Conservation (phyloP, 2,888 invertebrate species). For the Selenia dentaria region DNA sequence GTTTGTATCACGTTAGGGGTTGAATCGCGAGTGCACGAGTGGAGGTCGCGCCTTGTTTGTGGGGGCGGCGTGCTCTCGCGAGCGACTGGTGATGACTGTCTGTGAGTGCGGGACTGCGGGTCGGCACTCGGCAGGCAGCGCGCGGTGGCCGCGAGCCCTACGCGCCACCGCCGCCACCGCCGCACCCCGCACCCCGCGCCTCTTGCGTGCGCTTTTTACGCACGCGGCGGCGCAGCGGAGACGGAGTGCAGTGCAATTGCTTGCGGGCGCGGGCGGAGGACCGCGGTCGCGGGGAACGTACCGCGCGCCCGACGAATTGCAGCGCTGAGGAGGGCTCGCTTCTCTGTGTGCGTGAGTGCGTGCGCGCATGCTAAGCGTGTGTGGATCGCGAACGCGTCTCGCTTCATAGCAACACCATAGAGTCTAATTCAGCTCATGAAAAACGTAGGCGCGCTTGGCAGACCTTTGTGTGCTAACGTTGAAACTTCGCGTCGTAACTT, state of each 20-base stretch:
- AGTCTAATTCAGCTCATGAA: slow-evolving; percentile 75
- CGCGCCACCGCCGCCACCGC: slow-evolving; percentile 48
- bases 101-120: slow-evolving; percentile 37
- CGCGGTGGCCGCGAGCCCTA: slow-evolving; percentile 32
- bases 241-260: slow-evolving; percentile 82
- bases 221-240: slow-evolving; percentile 71
- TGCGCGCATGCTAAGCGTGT: slow-evolving; percentile 51
- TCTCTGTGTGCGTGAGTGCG: slow-evolving; percentile 74
- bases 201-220: slow-evolving; percentile 84
- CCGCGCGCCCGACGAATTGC: slow-evolving; percentile 77
- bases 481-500: too few relatives aligned
- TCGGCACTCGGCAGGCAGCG: slow-evolving; percentile 48
- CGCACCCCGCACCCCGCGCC: slow-evolving; percentile 61
- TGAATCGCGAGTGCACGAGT: slow-evolving; percentile 60
- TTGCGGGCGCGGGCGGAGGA: slow-evolving; percentile 61
- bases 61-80: slow-evolving; percentile 79
- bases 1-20: slow-evolving; percentile 67
- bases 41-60: slow-evolving; percentile 57
- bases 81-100: slow-evolving; percentile 77
- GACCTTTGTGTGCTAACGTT: slow-evolving; percentile 73
- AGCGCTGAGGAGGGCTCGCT: slow-evolving; percentile 74
- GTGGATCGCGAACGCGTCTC: slow-evolving; percentile 51
- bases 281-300: slow-evolving; percentile 49
- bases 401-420: slow-evolving; percentile 65
- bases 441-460: slow-evolving; percentile 67